phyloP scores from a whole-genome alignment of 1,140 invertebrate genomes.

The Lordiphosa collinella region DNA sequence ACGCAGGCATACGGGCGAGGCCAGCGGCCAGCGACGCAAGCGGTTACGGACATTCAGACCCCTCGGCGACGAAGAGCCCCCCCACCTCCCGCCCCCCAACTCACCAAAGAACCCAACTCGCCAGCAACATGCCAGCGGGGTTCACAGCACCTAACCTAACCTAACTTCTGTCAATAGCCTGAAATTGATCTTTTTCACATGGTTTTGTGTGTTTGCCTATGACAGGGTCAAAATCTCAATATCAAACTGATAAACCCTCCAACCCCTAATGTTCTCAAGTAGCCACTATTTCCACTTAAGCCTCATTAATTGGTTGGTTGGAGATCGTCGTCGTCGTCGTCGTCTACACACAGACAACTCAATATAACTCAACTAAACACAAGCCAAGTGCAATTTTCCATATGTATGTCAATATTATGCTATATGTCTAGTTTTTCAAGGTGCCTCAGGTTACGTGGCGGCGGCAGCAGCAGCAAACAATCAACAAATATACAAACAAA shows the following conservation, averaged over 20 bases:
- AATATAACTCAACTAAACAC: constrained; percentile 2
- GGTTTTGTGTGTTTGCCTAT: constrained; percentile 16
- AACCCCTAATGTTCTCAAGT: too few species aligned
- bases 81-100: too few species aligned
- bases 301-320: constrained; percentile 22
- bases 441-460: constrained; percentile 48
- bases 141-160: too few species aligned
- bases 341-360: background rate
- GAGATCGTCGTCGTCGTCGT: too few species aligned
- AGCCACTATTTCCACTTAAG: constrained; percentile 14
- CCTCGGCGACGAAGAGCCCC: too few species aligned
- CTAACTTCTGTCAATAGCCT: too few species aligned
- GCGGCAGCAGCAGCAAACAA: constrained; percentile 14
- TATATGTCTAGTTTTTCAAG: constrained; percentile 52
- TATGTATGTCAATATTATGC: constrained; percentile 68
- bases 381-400: constrained; percentile 50
- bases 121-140: too few species aligned
- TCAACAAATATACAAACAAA: constrained; percentile 7
- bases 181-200: too few species aligned
- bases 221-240: constrained; percentile 3
- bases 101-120: too few species aligned
- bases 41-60: too few species aligned
- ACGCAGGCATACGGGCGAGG: too few species aligned
- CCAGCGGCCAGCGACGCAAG: too few species aligned
- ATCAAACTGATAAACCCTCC: background rate